phyloP scores from a whole-genome alignment of 2,888 invertebrate genomes.

The Drosophila neotestacea region DNA sequence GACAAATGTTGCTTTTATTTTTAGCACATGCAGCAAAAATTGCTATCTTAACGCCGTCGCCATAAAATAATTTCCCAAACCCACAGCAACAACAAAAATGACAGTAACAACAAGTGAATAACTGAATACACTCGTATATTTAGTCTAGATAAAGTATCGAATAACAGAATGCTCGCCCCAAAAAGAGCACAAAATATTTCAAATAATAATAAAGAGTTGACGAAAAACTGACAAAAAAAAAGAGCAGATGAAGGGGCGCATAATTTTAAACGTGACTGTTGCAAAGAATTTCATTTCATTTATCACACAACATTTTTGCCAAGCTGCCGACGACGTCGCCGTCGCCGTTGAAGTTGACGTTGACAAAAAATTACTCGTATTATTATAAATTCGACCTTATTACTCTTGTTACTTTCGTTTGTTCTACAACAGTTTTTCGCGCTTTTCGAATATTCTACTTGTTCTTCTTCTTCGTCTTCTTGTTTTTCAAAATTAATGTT shows the following conservation, averaged over 20 bases:
- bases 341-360: constrained; percentile 45
- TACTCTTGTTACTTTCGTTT: constrained; percentile 80
- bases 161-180: constrained; percentile 12
- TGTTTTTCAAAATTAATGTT: constrained; percentile 2
- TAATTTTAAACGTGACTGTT: constrained; percentile 79
- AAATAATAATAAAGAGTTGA: constrained; percentile 33
- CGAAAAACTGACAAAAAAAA: constrained; percentile 15
- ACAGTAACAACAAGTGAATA: background rate
- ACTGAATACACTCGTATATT: constrained; percentile 18
- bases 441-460: constrained; percentile 16
- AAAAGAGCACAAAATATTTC: constrained; percentile 37
- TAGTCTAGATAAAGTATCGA: constrained; percentile 46
- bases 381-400: constrained; percentile 80
- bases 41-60: constrained; percentile 70
- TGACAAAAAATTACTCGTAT: constrained; percentile 72
- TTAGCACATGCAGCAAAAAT: constrained; percentile 64
- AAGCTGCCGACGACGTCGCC: constrained; percentile 55
- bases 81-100: constrained; percentile 31
- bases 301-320: constrained; percentile 65
- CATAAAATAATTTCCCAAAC: constrained; percentile 42
- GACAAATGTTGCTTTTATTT: constrained; percentile 23
- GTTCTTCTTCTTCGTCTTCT: background rate
- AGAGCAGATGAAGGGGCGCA: constrained; percentile 55
- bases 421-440: constrained; percentile 59
- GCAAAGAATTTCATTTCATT: constrained; percentile 77